Conservation (phyloP, 1,140 invertebrate genomes). For the Aphis gossypii region DNA sequence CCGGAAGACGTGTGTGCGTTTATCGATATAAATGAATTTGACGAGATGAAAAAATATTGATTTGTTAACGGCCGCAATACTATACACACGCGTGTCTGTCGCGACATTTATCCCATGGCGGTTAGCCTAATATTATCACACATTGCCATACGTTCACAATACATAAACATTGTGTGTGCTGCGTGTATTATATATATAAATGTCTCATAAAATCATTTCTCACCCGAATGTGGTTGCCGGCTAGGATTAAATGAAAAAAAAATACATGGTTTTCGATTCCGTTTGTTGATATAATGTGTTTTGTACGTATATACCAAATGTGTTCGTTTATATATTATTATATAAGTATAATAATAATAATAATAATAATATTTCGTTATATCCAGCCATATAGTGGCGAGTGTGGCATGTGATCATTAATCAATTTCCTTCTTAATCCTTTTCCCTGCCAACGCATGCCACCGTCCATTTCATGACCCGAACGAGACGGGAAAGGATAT, state of each 20-base stretch:
- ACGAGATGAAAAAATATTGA: background rate
- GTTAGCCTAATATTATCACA: background rate
- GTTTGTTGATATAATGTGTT: constrained; percentile 38
- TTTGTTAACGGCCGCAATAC: background rate
- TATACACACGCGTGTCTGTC: background rate
- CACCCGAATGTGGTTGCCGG: background rate
- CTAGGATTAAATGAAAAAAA: background rate
- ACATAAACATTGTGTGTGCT: background rate
- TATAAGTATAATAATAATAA: background rate
- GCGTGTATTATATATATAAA: background rate
- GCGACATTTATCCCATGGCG: background rate
- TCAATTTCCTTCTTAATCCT: constrained; percentile 35
- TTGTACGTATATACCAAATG: background rate
- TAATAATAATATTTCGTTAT: background rate
- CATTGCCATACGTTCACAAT: background rate
- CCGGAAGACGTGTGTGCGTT: background rate
- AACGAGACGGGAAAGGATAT: background rate
- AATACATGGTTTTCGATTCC: constrained; percentile 2
- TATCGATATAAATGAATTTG: constrained; percentile 2
- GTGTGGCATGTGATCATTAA: background rate
- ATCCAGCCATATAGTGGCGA: background rate
- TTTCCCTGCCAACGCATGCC: background rate
- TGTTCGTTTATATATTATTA: background rate
- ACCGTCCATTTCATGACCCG: background rate
- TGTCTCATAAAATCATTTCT: constrained; percentile 29